Conservation (phyloP, 1,140 invertebrate species). For the Coptotermes formosanus region DNA sequence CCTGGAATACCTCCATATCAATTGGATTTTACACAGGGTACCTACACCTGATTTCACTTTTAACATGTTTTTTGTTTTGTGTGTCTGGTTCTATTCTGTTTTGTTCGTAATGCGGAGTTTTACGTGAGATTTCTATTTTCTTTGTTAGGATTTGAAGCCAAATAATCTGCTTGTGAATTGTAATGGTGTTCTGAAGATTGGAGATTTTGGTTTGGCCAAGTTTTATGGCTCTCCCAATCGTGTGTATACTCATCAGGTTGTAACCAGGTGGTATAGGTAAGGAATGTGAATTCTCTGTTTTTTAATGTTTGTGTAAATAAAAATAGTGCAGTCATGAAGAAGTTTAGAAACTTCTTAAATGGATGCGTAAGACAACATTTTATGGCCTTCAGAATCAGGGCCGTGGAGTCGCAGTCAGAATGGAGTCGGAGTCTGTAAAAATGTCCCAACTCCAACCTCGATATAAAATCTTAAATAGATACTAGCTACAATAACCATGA, state of each 20-base stretch:
- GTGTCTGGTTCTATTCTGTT: background rate
- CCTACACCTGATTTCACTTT: constrained; percentile 30
- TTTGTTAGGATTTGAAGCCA: constrained; percentile 88
- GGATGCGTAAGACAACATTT: too few species aligned
- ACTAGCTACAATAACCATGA: too few species aligned
- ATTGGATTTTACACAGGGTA: constrained; percentile 95
- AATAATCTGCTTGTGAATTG: constrained; percentile 96
- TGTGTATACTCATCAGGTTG: constrained; percentile 97
- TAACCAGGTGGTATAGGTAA: constrained; percentile 90
- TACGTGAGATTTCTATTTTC: constrained; percentile 30
- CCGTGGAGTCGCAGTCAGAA: too few species aligned
- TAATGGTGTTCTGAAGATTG: constrained; percentile 91
- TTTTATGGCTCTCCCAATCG: constrained; percentile 95
- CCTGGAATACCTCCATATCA: constrained; percentile 91
- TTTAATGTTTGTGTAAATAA: too few species aligned
- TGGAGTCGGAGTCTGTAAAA: too few species aligned
- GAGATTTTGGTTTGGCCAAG: constrained; percentile 98
- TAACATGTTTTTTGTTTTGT: background rate
- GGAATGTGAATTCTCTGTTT: background rate
- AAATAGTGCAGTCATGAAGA: too few species aligned
- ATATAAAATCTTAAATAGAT: too few species aligned
- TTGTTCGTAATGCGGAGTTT: background rate
- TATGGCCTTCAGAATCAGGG: too few species aligned
- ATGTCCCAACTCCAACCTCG: too few species aligned
- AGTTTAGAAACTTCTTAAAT: too few species aligned